Evolutionary conservation across 2,797 vertebrate genomes (phyloP), one percentile per base, ranked within the genome.

Genomic region (Poliocrania exsul): DNA sequence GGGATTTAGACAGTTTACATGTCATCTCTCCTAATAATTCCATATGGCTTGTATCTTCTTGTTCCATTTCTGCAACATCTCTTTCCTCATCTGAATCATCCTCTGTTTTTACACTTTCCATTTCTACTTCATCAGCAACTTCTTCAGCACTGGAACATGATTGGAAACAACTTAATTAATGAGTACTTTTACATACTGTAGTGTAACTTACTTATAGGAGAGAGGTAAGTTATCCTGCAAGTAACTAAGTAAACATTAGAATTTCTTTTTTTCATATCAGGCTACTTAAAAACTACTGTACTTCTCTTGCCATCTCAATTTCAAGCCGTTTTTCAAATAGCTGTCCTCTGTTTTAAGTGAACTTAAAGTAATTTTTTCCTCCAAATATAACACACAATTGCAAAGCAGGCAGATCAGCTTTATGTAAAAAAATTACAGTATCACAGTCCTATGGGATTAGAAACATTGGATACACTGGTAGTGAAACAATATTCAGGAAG

Each of bases 101-200:
- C 95, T 98, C 98, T 96, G 98, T 97, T 91, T 98, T 97, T 91
- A 98, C 98, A 51, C 98, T 98, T 69, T 98, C 98, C 98, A 98
- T 98, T 97, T 99, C 98, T 86, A 97, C 96, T 74, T 99, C 98
- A 29, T 96, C 82, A 6, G 84, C 90, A 72, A 92, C 49, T 92
- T 98, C 96, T 83, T 95, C 94, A 66, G 70, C 37, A 73, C 98
- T 98, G 25, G 11, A 50, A 71, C 1, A 93, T 9, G n/a, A 89
- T 57, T 54, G 65, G 86, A 90, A 57, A 56, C 11, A 86, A 85
- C 8, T 5, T 17, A 74, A 11, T 86, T 84, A 82, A 53, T 12
- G 16, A 8, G 35, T 61, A 67, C 6, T 87, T 57, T 38, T 29
- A 67, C 12, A 40, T 37, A n/a, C 14, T 57, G 20, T 23, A 50